Base-by-base conservation (phyloP, 1,140 invertebrate genomes). In the Helicoverpa zea region DNA sequence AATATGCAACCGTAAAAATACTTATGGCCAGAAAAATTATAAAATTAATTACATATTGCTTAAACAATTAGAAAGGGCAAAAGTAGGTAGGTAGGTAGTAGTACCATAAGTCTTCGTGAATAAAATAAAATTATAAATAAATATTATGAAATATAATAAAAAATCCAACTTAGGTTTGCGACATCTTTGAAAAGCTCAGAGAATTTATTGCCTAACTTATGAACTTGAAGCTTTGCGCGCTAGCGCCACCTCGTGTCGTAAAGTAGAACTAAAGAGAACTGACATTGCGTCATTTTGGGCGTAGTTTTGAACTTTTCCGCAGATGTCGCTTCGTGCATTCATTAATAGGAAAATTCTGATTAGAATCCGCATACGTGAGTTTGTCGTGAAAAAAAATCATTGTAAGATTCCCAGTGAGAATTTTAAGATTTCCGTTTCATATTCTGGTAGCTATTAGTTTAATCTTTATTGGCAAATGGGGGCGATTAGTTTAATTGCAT, bases 301-400 rank as follows among this genome's bases (percentile, higher is more conserved):
- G 2, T 79, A 47, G 47, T 56, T 23, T 35, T 13, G 2, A 51
- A 16, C 14, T 64, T 72, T 61, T 63, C 11, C 29, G 58, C 47
- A 82, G 81, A 82, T 82, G 81, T 61, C 81, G 35, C 56, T 61
- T 29, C 18, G 11, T 18, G 29, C 47, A 66, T 23, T 64, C 54
- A 64, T 59, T 10, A 13, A 23, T 73, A 47, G 58, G 56, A 29
- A 78, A 78, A 78, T 47, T 80, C 81, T 76, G 30, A 82, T 75
- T 61, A 76, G 76, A 81, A 58, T 75, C 18, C 68, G 61, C 47
- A 29, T 49, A 49, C 23, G 47, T 66, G 75, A 61, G 75, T n/a
- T 64, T 64, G 51, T 54, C 35, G 58, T 30, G 30, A 35, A 35
- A 66, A 51, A 63, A 77, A 77, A 77, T 77, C 11, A 51, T 52